Percentiles rank a stretch among this genome's conserved stretches.
phyloP scores from a whole-genome alignment of 2,113 vertebrate genomes.

The Nicator chloris region DNA sequence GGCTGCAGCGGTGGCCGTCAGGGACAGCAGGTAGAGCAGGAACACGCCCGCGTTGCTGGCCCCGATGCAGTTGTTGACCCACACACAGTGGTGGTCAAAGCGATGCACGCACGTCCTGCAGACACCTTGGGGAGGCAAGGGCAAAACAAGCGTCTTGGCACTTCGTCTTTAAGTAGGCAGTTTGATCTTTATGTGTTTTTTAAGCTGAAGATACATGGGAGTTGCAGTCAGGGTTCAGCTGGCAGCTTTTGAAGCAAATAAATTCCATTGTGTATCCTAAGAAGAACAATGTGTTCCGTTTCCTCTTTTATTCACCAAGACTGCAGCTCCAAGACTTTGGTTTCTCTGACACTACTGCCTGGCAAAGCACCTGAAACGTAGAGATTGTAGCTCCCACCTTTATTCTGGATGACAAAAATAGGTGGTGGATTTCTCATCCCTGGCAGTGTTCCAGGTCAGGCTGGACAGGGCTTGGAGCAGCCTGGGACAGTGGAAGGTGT shows the following conservation, averaged over 20 bases:
- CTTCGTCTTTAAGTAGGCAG: rapidly evolving
- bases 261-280: neutral
- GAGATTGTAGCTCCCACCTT: neutral
- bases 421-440: neutral
- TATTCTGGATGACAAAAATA: neutral
- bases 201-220: neutral
- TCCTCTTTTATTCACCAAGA: neutral
- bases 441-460: neutral
- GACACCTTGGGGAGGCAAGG: slow-evolving; percentile 68
- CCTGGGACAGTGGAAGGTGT: neutral
- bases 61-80: slow-evolving; percentile 96
- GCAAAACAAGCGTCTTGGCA: neutral
- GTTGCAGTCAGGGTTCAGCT: neutral
- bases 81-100: slow-evolving; percentile 96
- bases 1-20: slow-evolving; percentile 71
- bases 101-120: slow-evolving; percentile 88
- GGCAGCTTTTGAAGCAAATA: neutral
- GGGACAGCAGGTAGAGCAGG: slow-evolving; percentile 83
- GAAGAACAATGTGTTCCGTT: neutral
- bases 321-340: neutral
- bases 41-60: slow-evolving; percentile 84
- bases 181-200: neutral
- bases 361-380: neutral
- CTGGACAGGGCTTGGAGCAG: neutral
- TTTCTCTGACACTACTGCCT: neutral